A percentile compares a stretch with the other conserved stretches of the same genome.
Conservation (phyloP, 2,113 vertebrate species). For the Fukomys damarensis region DNA sequence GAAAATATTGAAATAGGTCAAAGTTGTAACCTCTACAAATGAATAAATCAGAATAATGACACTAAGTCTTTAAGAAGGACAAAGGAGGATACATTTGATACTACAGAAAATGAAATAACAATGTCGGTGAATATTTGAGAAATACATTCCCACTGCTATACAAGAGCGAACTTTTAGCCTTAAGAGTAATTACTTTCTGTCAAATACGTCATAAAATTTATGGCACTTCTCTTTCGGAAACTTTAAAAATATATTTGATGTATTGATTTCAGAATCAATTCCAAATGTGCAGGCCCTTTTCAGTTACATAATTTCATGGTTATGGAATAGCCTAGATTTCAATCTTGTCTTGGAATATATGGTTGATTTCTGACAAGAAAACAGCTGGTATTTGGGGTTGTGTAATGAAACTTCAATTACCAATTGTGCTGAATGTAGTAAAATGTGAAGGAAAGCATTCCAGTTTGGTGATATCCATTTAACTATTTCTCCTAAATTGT, state of each 20-base stretch:
- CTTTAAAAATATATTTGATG: not conserved
- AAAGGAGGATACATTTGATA: not conserved
- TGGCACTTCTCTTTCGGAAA: not conserved
- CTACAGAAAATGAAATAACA: not conserved
- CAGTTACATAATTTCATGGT: conserved; percentile 42
- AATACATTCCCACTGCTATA: not conserved
- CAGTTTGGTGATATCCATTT: conserved; percentile 39
- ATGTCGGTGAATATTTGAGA: not conserved
- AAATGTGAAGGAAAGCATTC: conserved; percentile 59
- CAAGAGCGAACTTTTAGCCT: not conserved
- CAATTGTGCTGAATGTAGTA: conserved; percentile 47
- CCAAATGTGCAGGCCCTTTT: conserved; percentile 37
- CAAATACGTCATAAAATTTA: not conserved
- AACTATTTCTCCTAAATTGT: conserved; percentile 11
- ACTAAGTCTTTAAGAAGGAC: not conserved
- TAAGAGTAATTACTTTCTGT: not conserved
- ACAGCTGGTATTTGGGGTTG: conserved; percentile 71
- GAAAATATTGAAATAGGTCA: not conserved
- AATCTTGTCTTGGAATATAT: conserved; percentile 57
- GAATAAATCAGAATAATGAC: not conserved
- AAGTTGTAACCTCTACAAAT: not conserved
- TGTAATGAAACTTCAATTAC: conserved; percentile 63
- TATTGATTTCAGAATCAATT: conserved; percentile 32
- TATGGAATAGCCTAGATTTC: conserved; percentile 24
- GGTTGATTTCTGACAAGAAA: conserved; percentile 64